Percentiles rank a stretch among this genome's conserved stretches.
phyloP scores from a whole-genome alignment of 2,888 invertebrate genomes.

The Clepsis dumicolana region DNA sequence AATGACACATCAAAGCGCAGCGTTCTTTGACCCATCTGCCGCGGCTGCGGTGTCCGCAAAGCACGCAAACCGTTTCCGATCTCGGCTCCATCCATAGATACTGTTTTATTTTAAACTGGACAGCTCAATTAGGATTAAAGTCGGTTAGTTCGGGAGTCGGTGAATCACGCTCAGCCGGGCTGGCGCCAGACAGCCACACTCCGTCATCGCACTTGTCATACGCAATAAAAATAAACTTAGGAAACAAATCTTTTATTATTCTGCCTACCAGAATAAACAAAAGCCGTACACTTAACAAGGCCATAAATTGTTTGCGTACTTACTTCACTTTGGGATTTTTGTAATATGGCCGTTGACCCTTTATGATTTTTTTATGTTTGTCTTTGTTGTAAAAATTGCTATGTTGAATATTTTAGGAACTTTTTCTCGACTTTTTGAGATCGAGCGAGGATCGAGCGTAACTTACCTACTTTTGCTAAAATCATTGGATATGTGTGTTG shows the following conservation, averaged over 20 bases:
- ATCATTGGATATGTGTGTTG: no score
- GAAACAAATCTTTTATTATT: slow-evolving; percentile 34
- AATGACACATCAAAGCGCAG: slow-evolving; percentile 18
- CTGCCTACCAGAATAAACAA: slow-evolving; percentile 9
- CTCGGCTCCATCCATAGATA: slow-evolving; percentile 31
- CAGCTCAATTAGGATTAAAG: slow-evolving; percentile 37
- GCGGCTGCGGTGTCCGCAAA: neutral
- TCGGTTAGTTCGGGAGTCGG: slow-evolving; percentile 44
- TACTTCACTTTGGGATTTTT: neutral
- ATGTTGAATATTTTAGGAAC: neutral
- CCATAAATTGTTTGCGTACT: neutral
- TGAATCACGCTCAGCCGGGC: slow-evolving; percentile 57
- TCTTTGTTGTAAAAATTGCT: neutral
- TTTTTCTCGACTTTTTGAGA: neutral
- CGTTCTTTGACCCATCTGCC: slow-evolving; percentile 10
- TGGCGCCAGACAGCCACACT: slow-evolving; percentile 50
- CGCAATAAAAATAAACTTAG: slow-evolving; percentile 35
- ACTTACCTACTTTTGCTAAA: no score
- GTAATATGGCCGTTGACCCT: neutral
- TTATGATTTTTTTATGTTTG: neutral
- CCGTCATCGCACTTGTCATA: slow-evolving; percentile 41
- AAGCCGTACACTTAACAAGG: slow-evolving; percentile 6
- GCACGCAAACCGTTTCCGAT: slow-evolving; percentile 28
- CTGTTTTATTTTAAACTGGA: slow-evolving; percentile 37
- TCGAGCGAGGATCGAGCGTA: no score